Evolutionary conservation across 2,113 vertebrate species (phyloP).

Genomic region (Caranx ignobilis): DNA sequence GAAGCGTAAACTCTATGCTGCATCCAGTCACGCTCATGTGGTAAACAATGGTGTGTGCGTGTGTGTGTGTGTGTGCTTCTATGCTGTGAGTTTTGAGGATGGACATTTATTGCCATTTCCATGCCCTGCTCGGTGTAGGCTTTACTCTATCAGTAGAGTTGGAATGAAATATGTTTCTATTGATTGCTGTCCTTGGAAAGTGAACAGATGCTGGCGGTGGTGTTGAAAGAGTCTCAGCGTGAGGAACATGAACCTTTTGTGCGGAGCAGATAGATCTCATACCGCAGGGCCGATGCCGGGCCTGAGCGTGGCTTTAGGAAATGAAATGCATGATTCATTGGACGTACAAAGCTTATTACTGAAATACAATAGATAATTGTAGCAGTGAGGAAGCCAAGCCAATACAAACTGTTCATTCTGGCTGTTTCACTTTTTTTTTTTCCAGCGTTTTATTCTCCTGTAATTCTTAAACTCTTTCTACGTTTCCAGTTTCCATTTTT

Average conservation of each 20-base stretch:
- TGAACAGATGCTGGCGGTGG: conserved; percentile 69
- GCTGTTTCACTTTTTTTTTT: conserved; percentile 14
- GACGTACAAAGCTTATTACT: conserved; percentile 68
- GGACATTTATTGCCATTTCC: conserved; percentile 73
- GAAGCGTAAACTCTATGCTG: conserved; percentile 76
- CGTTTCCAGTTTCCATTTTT: conserved; percentile 43
- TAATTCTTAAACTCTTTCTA: conserved; percentile 18
- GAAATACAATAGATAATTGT: conserved; percentile 68
- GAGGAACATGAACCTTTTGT: conserved; percentile 76
- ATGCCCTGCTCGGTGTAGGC: conserved; percentile 61
- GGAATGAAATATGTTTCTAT: conserved; percentile 76
- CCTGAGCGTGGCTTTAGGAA: conserved; percentile 59
- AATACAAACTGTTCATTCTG: conserved; percentile 32
- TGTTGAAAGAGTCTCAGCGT: conserved; percentile 73
- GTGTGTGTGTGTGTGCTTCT: conserved; percentile 43
- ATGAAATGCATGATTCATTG: conserved; percentile 60
- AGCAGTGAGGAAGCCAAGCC: conserved; percentile 46
- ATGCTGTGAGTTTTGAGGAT: conserved; percentile 49
- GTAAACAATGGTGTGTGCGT: conserved; percentile 74
- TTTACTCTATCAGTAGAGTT: conserved; percentile 61
- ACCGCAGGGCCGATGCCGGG: conserved; percentile 54
- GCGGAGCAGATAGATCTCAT: conserved; percentile 71
- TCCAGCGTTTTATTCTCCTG: conserved; percentile 27
- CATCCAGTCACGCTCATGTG: conserved; percentile 76
- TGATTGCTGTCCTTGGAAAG: conserved; percentile 76